phyloP scores from a whole-genome alignment of 53 echinoderm and acorn worm species.

The Astropecten irregularis region DNA sequence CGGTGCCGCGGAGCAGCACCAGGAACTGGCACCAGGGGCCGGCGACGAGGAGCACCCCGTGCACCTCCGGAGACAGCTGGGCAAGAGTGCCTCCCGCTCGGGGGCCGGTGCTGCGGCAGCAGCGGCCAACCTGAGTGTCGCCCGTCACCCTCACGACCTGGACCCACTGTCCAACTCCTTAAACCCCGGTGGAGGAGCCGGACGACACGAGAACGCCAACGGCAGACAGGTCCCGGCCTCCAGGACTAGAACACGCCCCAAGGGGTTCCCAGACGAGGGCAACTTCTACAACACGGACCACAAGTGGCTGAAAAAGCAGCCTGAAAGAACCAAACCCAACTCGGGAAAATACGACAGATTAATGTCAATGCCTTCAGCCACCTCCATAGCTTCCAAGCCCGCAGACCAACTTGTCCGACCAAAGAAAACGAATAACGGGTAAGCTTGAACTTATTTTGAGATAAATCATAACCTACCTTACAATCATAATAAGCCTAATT shows the following conservation, averaged over 20 bases:
- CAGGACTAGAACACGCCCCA: conserved; percentile 22
- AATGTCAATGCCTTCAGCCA: conserved; percentile 21
- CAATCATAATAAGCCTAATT: no score
- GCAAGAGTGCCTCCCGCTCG: conserved; percentile 65
- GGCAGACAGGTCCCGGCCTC: conserved; percentile 14
- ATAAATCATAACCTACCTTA: no score
- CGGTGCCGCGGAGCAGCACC: not conserved
- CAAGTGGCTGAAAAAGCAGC: conserved; percentile 34
- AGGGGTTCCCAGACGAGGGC: conserved; percentile 69
- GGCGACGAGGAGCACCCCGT: conserved; percentile 23
- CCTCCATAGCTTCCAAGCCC: conserved; percentile 26
- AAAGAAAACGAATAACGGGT: conserved; percentile 31
- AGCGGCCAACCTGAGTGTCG: conserved; percentile 15
- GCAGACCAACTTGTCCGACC: conserved; percentile 34
- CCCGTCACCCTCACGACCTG: conserved; percentile 23
- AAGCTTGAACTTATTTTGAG: conserved; percentile 5
- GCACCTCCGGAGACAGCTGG: conserved; percentile 57
- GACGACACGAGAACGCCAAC: not conserved
- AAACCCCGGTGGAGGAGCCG: not conserved
- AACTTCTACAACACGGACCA: conserved; percentile 65
- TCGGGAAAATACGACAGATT: conserved; percentile 69
- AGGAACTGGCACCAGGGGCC: no score
- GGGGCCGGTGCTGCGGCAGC: conserved; percentile 9
- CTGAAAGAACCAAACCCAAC: conserved; percentile 43
- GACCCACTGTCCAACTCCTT: not conserved